A percentile compares a stretch with the other conserved stretches of the same genome.
phyloP scores from a whole-genome alignment of 2,888 invertebrate species.

The Lordiphosa andalusiaca region DNA sequence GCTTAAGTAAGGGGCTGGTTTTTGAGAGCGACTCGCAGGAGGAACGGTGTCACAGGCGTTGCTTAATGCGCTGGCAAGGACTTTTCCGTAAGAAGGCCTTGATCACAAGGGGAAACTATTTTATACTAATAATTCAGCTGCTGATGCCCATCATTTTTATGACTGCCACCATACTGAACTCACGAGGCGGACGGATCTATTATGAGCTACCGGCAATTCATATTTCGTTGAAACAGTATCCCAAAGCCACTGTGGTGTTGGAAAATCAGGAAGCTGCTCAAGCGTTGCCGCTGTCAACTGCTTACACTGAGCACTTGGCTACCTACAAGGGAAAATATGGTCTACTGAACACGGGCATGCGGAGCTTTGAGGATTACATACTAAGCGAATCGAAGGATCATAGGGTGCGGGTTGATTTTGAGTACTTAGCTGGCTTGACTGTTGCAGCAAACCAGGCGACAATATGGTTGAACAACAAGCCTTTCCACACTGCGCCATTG shows the following conservation, averaged over 20 bases:
- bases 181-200: slow-evolving; percentile 10
- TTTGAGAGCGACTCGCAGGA: slow-evolving; percentile 18
- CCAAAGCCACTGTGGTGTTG: slow-evolving; percentile 1
- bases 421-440: slow-evolving; percentile 82
- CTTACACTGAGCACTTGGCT: slow-evolving; percentile 14
- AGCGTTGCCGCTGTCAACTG: slow-evolving; percentile 81
- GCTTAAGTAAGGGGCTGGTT: background rate
- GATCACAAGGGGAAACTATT: slow-evolving; percentile 10
- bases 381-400: slow-evolving; percentile 24
- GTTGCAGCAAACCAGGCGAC: slow-evolving; percentile 79
- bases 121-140: slow-evolving; percentile 15
- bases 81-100: slow-evolving; percentile 80
- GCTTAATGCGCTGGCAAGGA: slow-evolving; percentile 79
- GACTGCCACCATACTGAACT: slow-evolving; percentile 21
- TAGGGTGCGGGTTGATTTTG: slow-evolving; percentile 69
- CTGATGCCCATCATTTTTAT: slow-evolving; percentile 24
- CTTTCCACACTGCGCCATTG: slow-evolving; percentile 86
- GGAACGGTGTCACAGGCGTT: background rate
- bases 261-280: slow-evolving; percentile 45
- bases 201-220: slow-evolving; percentile 15
- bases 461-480: slow-evolving; percentile 89
- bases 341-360: slow-evolving; percentile 3
- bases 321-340: background rate
- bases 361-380: slow-evolving; percentile 37
- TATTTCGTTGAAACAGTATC: slow-evolving; percentile 16